Evolutionary conservation across 2,797 vertebrate genomes (phyloP), one percentile per base, ranked within the genome.

Genomic region (Pangasius mekongensis): DNA sequence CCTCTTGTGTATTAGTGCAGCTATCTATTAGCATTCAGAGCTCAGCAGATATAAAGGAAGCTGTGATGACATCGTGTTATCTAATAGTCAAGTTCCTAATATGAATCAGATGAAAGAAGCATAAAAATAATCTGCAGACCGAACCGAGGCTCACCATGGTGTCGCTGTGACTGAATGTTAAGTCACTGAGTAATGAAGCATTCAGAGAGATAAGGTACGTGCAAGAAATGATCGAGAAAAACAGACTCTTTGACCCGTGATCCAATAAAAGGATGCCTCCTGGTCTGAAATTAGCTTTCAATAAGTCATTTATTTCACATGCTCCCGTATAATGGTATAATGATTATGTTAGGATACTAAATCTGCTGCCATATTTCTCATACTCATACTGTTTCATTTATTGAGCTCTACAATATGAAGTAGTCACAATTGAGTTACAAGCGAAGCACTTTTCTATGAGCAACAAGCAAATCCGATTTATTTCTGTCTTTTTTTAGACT

Each of bases 91-190:
- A 27, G 82, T 43, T 87, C 20, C 24, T 86, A 77, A 77, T 76
- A 86, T 87, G 54, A 81, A 85, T 89, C 82, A 69, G 83, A 87
- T 84, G 84, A 76, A 78, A 87, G 64, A 90, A 85, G 77, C 67
- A 66, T 80, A 56, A 71, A 85, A 85, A 85, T 73, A 84, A 90
- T 77, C 89, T 86, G 80, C 43, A 85, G 86, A 81, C 80, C 49
- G 85, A 91, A 81, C 87, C 30, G 22, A n/a, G 18, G 27, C 84
- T 85, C 83, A 60, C 71, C 83, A n/a, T 39, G 52, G 52, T 56
- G 76, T 81, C 87, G 10, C 74, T 33, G n/a, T 36, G 76, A 36
- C 76, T 39, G 74, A 73, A 85, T 88, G 76, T 83, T 85, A 88
- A 88, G 81, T 58, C 64, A 66, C 76, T 22, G 60, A 66, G 36